Evolutionary conservation across 2,888 invertebrate species (phyloP).

Genomic region (Timema cristinae): DNA sequence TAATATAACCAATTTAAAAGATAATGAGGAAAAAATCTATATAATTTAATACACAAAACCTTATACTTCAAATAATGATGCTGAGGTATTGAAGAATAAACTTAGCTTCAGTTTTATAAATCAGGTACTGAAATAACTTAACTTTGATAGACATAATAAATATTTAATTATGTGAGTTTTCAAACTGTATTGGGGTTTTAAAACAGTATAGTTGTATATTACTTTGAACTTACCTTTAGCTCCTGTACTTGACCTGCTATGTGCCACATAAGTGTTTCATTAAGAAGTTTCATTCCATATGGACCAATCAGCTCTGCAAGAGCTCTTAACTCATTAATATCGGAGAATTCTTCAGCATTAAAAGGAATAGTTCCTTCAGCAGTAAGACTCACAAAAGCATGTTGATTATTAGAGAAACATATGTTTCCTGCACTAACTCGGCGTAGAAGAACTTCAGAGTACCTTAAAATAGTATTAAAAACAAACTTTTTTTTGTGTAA

Average conservation of each 20-base stretch:
- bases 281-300: conserved; percentile 95
- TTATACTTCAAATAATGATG: no score
- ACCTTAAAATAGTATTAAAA: conserved; percentile 45
- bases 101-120: no score
- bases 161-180: no score
- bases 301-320: conserved; percentile 96
- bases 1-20: no score
- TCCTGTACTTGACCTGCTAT: conserved; percentile 97
- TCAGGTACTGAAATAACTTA: no score
- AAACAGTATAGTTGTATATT: no score
- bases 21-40: no score
- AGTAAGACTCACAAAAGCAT: conserved; percentile 92
- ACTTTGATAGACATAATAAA: no score
- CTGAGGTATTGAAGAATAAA: no score
- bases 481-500: background rate
- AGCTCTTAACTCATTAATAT: conserved; percentile 90
- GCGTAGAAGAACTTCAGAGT: conserved; percentile 72
- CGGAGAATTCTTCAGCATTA: conserved; percentile 97
- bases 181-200: no score
- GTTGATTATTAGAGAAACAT: conserved; percentile 93
- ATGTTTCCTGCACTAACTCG: conserved; percentile 94
- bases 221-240: conserved; percentile 60
- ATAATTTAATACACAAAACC: no score
- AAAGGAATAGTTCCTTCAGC: conserved; percentile 90
- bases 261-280: conserved; percentile 98